These are phyloP conservation scores for Hypocryptadius cinnamomeus DNA, from an alignment of 2,113 vertebrate species.

Conservation along the genomic window DNA sequence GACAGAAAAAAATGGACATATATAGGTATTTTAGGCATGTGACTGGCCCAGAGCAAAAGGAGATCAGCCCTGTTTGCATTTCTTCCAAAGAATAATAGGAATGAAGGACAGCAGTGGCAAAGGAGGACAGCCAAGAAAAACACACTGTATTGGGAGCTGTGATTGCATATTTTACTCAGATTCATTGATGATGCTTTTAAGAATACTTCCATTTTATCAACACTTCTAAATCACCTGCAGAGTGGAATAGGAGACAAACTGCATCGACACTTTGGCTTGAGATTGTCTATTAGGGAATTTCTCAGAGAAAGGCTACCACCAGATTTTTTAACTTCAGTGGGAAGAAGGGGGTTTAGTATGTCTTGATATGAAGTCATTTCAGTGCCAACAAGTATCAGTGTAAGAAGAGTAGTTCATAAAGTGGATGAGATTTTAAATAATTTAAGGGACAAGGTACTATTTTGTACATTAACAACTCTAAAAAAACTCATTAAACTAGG, in stretches of 20 bases:
- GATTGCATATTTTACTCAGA: background rate
- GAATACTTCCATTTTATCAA: background rate
- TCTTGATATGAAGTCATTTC: background rate
- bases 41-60: background rate
- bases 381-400: background rate
- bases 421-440: background rate
- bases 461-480: background rate
- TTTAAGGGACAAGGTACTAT: background rate
- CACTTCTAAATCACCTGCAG: background rate
- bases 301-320: background rate
- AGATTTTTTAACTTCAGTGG: background rate
- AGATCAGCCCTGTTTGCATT: background rate
- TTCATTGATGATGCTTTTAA: background rate
- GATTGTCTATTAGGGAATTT: background rate
- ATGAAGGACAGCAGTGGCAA: background rate
- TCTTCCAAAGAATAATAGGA: background rate
- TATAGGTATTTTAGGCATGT: background rate
- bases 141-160: background rate
- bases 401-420: background rate
- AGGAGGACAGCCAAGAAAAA: background rate
- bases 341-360: background rate
- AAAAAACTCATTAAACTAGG: accelerated
- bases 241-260: background rate
- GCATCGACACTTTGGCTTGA: background rate
- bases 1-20: background rate